Evolutionary conservation across 2,113 vertebrate species (phyloP), one percentile per base, ranked within the genome.

Genomic region (Odocoileus virginianus): DNA sequence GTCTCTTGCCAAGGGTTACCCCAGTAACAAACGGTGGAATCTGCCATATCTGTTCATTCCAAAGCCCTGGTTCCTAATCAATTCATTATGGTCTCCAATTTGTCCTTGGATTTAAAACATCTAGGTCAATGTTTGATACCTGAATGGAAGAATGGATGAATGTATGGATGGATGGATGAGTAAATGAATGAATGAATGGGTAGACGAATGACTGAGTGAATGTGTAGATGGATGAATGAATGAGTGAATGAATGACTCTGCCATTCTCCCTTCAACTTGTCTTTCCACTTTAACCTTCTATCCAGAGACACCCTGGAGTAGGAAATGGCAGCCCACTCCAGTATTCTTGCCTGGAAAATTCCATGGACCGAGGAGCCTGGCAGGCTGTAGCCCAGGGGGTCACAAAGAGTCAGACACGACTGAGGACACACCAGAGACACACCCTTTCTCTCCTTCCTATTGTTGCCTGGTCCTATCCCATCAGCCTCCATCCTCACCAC

Each of bases 11-110:
- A 40, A 82, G 28, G 10, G 52, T 40, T 17, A 67, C 23, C 50
- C 25, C 13, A 13, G 7, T 11, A 40, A 60, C 1, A 16, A 57
- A 12, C 4, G 25, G 33, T 1, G 17, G 50, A 33, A 25, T 9
- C 11, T 16, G 9, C 27, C 4, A 7, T n/a, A 9, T 7, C 11
- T 7, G 13, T 30, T 12, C 3, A 0, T 7, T 12, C 67, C 27
- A 13, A 30, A 84, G 21, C 10, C 74, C 64, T 9, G 40, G 61
- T 4, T 76, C 33, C 33, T 14, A 2, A 6, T 11, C 2, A 2
- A 0, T 14, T 9, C 27, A 2, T 5, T 1, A 1, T 0, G 6
- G 21, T 30, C 85, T 94, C 23, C 4, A 15, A 4, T 43, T 19
- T 50, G 36, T 40, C 33, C 61, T 81, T 2, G 30, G 57, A 54